A percentile compares a stretch with the other conserved stretches of the same genome.
Conservation (phyloP, 1,140 invertebrate species). For the Saxidomus purpurata region DNA sequence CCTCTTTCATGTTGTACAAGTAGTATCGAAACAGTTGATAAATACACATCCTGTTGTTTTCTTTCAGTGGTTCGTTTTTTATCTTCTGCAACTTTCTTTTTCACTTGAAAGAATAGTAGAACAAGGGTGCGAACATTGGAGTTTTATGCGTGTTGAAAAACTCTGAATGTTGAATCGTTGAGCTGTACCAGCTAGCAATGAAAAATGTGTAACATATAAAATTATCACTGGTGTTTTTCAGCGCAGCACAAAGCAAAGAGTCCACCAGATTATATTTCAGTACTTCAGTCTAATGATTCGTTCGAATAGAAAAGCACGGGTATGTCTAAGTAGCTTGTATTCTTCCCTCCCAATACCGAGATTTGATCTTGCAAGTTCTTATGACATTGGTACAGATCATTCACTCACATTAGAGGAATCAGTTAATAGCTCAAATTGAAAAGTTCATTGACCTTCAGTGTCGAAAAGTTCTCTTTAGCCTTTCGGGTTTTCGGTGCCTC, state of each 20-base stretch:
- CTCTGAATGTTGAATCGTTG: background rate
- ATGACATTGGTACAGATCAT: constrained; percentile 7
- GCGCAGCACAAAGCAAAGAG: background rate
- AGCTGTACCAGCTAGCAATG: background rate
- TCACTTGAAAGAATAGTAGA: background rate
- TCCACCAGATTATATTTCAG: background rate
- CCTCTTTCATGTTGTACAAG: background rate
- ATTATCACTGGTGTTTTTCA: background rate
- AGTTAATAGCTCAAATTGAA: background rate
- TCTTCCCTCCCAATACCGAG: constrained; percentile 1
- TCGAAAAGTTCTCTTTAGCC: background rate
- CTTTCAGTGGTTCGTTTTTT: background rate
- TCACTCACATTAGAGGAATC: background rate
- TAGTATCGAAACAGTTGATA: background rate
- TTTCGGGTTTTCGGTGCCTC: background rate
- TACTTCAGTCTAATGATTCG: background rate
- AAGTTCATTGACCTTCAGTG: background rate
- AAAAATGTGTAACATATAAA: background rate
- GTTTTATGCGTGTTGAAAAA: constrained; percentile 6
- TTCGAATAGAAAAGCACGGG: background rate
- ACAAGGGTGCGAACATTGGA: background rate
- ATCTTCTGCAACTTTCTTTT: background rate
- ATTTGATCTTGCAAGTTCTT: background rate
- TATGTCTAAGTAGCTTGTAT: background rate
- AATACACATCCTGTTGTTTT: background rate